Base-by-base conservation (phyloP, 2,888 invertebrate genomes). In the Cheilosia soror region DNA sequence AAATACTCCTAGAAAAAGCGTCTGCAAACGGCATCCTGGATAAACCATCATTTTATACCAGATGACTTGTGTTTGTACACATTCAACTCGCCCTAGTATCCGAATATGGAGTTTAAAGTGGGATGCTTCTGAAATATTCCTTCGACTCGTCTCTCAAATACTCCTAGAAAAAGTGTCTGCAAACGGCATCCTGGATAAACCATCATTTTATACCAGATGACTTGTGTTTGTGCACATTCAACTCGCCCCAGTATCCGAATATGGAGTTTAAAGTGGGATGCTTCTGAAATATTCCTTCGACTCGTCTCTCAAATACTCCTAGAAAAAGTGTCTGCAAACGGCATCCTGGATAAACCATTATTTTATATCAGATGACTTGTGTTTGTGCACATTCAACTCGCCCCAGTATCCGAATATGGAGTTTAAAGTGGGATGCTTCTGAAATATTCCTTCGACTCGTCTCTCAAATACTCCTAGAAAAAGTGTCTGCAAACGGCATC, bases 231-330 rank as follows among this genome's bases (percentile, higher is more conserved):
- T 71, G 60, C 57, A 83, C 79, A 58, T 1, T 20, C 9, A 3
- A 57, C 33, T 55, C n/a, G 0, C 2, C 9, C 47, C 0, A 3
- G 9, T 15, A 11, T 9, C 7, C 15, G 15, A 20, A 9, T 20
- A 20, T 4, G 87, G 87, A 83, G 82, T 68, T 60, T 37, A 82
- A 82, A 87, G 87, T 87, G 87, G 76, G 87, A 79, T 75, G 13
- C 31, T 71, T 47, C 75, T 60, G 77, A 40, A 15, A 4, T 31
- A 47, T 25, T 7, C 13, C 27, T 49, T 75, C 15, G 69, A 68
- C 60, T 75, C 65, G 71, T 86, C 86, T 86, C 79, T 82, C 87
- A 79, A 79, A 20, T 20, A 47, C 82, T 87, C 71, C 87, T 25
- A 87, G 31, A 81, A 25, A 11, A 77, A 83, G 4, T 47, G 31